Percentiles rank a stretch among this genome's conserved stretches.
phyloP scores from a whole-genome alignment of 2,888 invertebrate genomes.

The Sarcophaga subvicina region DNA sequence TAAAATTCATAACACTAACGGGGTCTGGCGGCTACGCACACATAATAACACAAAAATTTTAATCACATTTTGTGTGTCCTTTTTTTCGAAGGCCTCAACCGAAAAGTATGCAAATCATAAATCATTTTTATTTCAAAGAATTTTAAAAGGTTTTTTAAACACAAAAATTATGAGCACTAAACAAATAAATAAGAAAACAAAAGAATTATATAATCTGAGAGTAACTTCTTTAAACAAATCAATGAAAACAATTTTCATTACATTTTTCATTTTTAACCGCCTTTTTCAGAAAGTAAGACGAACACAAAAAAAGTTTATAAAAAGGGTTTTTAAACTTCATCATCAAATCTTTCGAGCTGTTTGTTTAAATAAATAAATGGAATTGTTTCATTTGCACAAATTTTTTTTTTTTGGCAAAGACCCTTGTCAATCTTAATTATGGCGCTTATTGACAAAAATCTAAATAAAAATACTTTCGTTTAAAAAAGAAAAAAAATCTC shows the following conservation, averaged over 20 bases:
- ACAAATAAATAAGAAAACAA: neutral
- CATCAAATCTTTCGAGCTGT: neutral
- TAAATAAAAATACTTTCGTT: slow-evolving; percentile 13
- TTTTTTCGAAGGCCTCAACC: neutral
- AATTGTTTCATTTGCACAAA: neutral
- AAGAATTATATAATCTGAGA: too few relatives aligned
- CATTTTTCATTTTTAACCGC: too few relatives aligned
- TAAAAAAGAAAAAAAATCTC: neutral
- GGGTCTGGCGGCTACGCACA: too few relatives aligned
- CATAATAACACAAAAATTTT: too few relatives aligned
- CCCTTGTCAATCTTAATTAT: slow-evolving; percentile 68
- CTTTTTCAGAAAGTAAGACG: too few relatives aligned
- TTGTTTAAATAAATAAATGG: slow-evolving; percentile 8
- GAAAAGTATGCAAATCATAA: slow-evolving; percentile 45
- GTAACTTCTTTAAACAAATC: too few relatives aligned
- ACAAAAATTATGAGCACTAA: slow-evolving; percentile 26
- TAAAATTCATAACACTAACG: too few relatives aligned
- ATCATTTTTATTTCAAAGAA: slow-evolving; percentile 28
- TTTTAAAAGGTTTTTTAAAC: neutral
- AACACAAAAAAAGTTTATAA: too few relatives aligned
- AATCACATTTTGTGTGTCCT: neutral
- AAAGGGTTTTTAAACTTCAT: neutral
- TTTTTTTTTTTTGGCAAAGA: neutral
- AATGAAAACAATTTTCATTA: too few relatives aligned
- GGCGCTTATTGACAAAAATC: slow-evolving; percentile 53